A percentile compares a stretch with the other conserved stretches of the same genome.
Evolutionary conservation across 2,113 vertebrate species (phyloP).

Genomic region (Lipophrys pholis): DNA sequence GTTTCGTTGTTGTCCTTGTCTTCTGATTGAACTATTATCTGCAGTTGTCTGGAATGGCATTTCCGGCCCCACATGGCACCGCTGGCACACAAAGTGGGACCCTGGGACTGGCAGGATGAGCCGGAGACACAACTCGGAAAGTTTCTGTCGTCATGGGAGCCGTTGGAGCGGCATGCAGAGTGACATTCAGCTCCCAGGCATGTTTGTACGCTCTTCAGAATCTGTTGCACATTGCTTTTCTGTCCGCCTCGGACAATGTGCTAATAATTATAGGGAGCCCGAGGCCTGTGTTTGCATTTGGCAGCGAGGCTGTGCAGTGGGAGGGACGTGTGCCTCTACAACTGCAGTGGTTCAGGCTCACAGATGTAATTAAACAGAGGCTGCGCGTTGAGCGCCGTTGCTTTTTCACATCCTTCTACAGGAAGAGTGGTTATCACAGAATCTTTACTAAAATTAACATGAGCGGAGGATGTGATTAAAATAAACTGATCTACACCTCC

Average conservation of each 20-base stretch:
- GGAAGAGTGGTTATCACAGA: neutral
- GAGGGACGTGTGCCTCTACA: conserved; percentile 37
- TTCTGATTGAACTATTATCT: conserved; percentile 16
- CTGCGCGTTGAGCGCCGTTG: conserved; percentile 1
- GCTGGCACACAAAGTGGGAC: conserved; percentile 21
- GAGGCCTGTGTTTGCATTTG: conserved; percentile 65
- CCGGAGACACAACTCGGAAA: conserved; percentile 20
- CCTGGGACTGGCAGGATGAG: conserved; percentile 16
- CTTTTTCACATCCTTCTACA: neutral
- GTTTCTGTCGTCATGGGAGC: conserved; percentile 46
- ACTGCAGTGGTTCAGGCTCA: conserved; percentile 40
- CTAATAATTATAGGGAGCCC: conserved; percentile 74
- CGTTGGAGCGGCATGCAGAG: conserved; percentile 43
- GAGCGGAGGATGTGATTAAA: neutral
- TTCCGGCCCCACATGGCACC: too few species aligned
- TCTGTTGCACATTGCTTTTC: conserved; percentile 53
- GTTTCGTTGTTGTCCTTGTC: neutral
- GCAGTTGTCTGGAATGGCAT: neutral
- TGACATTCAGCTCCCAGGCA: conserved; percentile 54
- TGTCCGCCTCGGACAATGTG: conserved; percentile 62
- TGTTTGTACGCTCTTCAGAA: conserved; percentile 43
- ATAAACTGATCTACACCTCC: neutral
- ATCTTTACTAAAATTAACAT: neutral
- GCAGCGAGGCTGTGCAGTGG: conserved; percentile 38
- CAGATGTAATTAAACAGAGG: conserved; percentile 56